Conservation (phyloP, 2,113 vertebrate species). For the Pterocles gutturalis region DNA sequence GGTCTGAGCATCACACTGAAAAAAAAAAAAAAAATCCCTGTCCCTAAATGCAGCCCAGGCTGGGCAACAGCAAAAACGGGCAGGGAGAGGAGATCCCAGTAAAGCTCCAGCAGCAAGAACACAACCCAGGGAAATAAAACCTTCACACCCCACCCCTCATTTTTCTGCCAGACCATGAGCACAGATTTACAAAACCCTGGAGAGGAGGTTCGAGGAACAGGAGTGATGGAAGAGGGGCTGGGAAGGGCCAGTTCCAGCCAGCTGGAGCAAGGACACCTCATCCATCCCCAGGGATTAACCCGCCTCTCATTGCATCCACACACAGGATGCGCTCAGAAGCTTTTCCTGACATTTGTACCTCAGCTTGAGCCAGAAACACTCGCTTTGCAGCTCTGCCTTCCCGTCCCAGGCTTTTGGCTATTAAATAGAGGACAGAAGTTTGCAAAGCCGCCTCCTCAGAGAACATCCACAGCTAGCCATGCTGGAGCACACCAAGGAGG, state of each 20-base stretch:
- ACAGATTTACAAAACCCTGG: not conserved
- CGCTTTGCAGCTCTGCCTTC: not conserved
- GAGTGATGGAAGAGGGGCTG: constrained; percentile 16
- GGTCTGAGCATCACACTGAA: not conserved
- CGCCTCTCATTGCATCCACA: not conserved
- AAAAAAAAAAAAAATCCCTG: not conserved
- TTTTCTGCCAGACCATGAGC: not conserved
- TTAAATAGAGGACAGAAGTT: not conserved
- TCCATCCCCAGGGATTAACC: not conserved
- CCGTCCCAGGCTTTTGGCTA: not conserved
- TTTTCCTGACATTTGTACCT: not conserved
- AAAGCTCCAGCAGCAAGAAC: fast-evolving
- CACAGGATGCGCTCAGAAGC: not conserved
- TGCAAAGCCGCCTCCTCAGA: not conserved
- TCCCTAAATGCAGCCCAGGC: not conserved
- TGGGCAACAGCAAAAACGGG: fast-evolving
- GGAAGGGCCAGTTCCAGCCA: not conserved
- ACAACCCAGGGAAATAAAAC: not conserved
- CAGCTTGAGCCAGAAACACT: not conserved
- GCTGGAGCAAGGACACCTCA: not conserved
- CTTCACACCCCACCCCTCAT: not conserved
- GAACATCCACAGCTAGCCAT: not conserved
- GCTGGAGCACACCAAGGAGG: fast-evolving
- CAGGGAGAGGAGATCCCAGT: not conserved
- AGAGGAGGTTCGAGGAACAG: not conserved